These are phyloP conservation scores for Drosophila ezoana DNA, from an alignment of 2,888 invertebrate species.

Conservation along the genomic window DNA sequence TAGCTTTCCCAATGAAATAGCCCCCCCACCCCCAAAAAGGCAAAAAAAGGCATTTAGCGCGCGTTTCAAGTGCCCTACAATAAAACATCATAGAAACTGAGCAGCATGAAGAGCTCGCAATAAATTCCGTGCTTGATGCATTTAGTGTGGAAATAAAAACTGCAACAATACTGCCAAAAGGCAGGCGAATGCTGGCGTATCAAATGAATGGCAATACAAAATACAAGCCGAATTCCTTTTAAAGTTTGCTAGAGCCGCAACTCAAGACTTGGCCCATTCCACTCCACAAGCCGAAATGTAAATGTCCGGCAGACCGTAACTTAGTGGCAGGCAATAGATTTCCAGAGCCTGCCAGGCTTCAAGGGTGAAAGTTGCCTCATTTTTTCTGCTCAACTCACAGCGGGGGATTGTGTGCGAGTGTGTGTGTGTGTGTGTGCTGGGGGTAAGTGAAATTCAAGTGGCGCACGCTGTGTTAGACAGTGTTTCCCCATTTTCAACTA, in stretches of 20 bases:
- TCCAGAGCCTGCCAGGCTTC: slow-evolving; percentile 32
- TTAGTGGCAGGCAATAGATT: slow-evolving; percentile 82
- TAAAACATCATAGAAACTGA: slow-evolving; percentile 60
- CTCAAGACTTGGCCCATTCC: slow-evolving; percentile 6
- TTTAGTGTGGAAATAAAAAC: slow-evolving; percentile 64
- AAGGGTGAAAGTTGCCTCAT: slow-evolving; percentile 73
- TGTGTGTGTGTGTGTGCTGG: slow-evolving; percentile 24
- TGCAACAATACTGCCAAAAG: slow-evolving; percentile 54
- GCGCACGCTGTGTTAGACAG: slow-evolving; percentile 74
- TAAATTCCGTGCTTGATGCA: slow-evolving; percentile 82
- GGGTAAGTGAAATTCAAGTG: slow-evolving; percentile 79
- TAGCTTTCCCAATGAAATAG: slow-evolving; percentile 11
- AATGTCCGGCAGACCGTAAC: slow-evolving; percentile 82
- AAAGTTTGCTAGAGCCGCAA: slow-evolving; percentile 6
- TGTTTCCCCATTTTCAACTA: slow-evolving; percentile 58
- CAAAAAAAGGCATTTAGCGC: slow-evolving; percentile 3
- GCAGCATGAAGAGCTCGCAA: slow-evolving; percentile 50
- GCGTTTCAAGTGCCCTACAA: slow-evolving; percentile 42
- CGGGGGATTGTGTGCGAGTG: slow-evolving; percentile 16
- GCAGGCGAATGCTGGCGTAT: slow-evolving; percentile 14
- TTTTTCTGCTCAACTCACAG: slow-evolving; percentile 40
- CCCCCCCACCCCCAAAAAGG: no score
- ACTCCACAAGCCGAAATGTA: slow-evolving; percentile 69
- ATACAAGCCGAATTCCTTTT: slow-evolving; percentile 29
- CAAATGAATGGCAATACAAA: slow-evolving; percentile 40